Evolutionary conservation across 2,113 vertebrate genomes (phyloP).

Genomic region (Carettochelys insculpta): DNA sequence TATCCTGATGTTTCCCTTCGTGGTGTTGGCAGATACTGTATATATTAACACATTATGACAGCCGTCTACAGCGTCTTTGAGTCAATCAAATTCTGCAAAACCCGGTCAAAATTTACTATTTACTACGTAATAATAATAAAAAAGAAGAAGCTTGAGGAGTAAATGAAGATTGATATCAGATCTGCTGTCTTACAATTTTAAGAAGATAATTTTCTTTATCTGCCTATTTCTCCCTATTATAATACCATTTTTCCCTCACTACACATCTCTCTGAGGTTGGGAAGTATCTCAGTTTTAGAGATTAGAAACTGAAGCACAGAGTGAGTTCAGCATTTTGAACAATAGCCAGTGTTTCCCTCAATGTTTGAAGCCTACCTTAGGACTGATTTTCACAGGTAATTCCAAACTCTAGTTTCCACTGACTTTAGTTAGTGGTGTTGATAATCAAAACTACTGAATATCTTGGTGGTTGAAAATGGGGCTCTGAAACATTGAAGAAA

Average conservation of each 20-base stretch:
- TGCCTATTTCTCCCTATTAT: background rate
- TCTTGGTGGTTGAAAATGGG: background rate
- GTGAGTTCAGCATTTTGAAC: background rate
- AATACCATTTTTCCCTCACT: background rate
- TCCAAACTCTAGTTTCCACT: background rate
- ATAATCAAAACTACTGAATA: background rate
- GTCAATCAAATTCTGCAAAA: constrained; percentile 63
- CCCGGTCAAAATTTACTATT: constrained; percentile 50
- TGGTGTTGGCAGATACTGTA: constrained; percentile 61
- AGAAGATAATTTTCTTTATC: constrained; percentile 10
- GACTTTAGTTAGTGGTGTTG: background rate
- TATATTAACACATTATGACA: constrained; percentile 71
- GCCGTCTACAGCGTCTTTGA: constrained; percentile 38
- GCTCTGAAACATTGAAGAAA: background rate
- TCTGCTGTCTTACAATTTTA: constrained; percentile 12
- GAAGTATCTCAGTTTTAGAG: constrained; percentile 20
- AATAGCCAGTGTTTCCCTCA: background rate
- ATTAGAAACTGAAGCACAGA: constrained; percentile 30
- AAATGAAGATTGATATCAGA: background rate
- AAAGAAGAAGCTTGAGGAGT: background rate
- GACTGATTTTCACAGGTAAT: background rate
- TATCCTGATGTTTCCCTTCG: constrained; percentile 44
- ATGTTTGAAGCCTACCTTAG: background rate
- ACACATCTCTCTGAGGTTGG: background rate
- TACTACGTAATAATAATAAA: constrained; percentile 34